phyloP scores from a whole-genome alignment of 2,888 invertebrate genomes.

The Encarsia formosa region DNA sequence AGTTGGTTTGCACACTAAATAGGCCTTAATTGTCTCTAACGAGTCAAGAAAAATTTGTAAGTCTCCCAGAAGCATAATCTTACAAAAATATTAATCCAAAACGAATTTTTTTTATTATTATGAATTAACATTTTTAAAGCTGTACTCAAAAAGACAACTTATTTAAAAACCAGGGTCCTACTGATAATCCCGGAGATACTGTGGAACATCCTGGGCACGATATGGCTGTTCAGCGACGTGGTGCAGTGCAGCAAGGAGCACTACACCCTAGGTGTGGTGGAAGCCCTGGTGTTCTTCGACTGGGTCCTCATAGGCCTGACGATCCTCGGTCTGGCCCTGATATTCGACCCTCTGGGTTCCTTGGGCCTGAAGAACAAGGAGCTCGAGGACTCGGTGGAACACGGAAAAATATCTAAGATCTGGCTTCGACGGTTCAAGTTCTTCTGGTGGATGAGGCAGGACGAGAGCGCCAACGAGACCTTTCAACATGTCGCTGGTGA shows the following conservation, averaged over 20 bases:
- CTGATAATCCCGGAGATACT: constrained; percentile 73
- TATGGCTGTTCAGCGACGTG: constrained; percentile 73
- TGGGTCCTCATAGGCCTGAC: constrained; percentile 75
- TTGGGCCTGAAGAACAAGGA: constrained; percentile 36
- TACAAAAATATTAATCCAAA: no score
- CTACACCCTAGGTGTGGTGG: constrained; percentile 68
- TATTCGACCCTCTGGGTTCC: constrained; percentile 76
- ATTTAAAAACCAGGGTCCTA: constrained; percentile 57
- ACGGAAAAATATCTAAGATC: constrained; percentile 66
- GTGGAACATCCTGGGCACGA: constrained; percentile 76
- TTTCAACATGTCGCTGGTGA: constrained; percentile 75
- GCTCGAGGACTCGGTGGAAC: constrained; percentile 59
- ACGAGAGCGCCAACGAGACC: constrained; percentile 73
- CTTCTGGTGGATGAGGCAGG: constrained; percentile 67
- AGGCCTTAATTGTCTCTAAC: no score
- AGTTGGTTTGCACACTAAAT: no score
- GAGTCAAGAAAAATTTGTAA: no score
- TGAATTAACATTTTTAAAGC: no score
- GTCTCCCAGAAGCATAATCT: no score
- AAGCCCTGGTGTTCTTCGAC: constrained; percentile 74
- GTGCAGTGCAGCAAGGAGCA: constrained; percentile 66
- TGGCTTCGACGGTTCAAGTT: constrained; percentile 74
- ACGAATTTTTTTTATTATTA: no score
- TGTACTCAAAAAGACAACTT: no score
- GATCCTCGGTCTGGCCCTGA: constrained; percentile 70